phyloP scores from a whole-genome alignment of 2,888 invertebrate genomes.

The Mimumesa dahlbomi region DNA sequence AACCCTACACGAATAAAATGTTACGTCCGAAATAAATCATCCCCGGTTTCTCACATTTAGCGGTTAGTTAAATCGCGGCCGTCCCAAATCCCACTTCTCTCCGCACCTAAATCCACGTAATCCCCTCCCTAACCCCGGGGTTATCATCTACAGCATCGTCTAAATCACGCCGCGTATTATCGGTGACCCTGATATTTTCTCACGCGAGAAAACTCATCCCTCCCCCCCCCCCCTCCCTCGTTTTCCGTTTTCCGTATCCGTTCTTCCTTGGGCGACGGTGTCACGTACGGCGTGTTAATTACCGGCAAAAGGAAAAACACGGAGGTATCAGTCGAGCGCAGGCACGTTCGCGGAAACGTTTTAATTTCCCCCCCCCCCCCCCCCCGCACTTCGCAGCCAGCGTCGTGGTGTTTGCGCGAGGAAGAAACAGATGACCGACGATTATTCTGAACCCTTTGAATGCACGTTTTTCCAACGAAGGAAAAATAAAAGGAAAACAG shows the following conservation, averaged over 20 bases:
- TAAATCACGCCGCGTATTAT: constrained; percentile 29
- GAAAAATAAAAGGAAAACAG: constrained; percentile 1
- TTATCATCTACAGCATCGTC: constrained; percentile 16
- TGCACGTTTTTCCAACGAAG: constrained; percentile 5
- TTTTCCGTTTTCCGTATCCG: neutral
- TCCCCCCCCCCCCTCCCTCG: too few species aligned
- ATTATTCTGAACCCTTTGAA: constrained; percentile 13
- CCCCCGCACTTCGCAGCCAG: too few species aligned
- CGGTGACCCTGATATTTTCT: constrained; percentile 26
- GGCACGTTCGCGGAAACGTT: too few species aligned
- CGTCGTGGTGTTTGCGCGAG: constrained; percentile 1
- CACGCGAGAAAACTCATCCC: constrained; percentile 2
- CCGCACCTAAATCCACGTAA: constrained; percentile 16
- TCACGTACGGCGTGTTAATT: too few species aligned
- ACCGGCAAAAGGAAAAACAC: too few species aligned
- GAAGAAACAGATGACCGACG: neutral
- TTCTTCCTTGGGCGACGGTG: too few species aligned
- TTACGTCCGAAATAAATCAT: constrained; percentile 14
- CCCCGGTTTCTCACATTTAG: constrained; percentile 7
- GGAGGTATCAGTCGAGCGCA: too few species aligned
- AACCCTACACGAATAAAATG: neutral
- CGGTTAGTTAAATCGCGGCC: constrained; percentile 28
- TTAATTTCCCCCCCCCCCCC: neutral
- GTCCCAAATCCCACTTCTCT: neutral
- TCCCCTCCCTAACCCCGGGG: constrained; percentile 35